A percentile compares a stretch with the other conserved stretches of the same genome.
Evolutionary conservation across 2,797 vertebrate genomes (phyloP).

Genomic region (Carapus acus): DNA sequence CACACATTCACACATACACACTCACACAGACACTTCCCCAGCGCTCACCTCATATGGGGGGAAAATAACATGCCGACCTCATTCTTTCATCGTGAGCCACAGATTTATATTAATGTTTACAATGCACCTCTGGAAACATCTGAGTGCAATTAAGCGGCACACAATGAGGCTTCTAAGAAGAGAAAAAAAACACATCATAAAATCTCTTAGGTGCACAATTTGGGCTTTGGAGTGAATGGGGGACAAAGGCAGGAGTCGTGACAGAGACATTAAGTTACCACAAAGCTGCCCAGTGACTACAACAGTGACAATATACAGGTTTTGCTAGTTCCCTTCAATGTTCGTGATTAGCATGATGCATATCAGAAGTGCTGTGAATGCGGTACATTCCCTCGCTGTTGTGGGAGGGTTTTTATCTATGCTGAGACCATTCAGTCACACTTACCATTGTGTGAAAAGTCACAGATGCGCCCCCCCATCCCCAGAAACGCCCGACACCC

Average conservation of each 20-base stretch:
- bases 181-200: neutral
- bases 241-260: no score
- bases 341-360: conserved; percentile 20
- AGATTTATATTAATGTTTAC: conserved; percentile 49
- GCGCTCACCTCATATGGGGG: conserved; percentile 37
- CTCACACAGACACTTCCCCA: conserved; percentile 13
- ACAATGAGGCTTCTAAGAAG: conserved; percentile 5
- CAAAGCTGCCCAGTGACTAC: no score
- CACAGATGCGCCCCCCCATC: conserved; percentile 21
- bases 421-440: conserved; percentile 24
- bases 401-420: neutral
- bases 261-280: no score
- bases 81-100: conserved; percentile 59
- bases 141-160: conserved; percentile 24
- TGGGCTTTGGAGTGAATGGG: no score
- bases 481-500: neutral
- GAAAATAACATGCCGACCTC: conserved; percentile 60
- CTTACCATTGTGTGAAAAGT: conserved; percentile 14
- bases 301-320: neutral
- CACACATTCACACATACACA: conserved; percentile 18
- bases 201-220: conserved; percentile 1
- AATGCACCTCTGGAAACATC: conserved; percentile 6
- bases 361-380: conserved; percentile 14
- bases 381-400: neutral
- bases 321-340: conserved; percentile 11